Evolutionary conservation across 2,113 vertebrate species (phyloP).

Genomic region (Sus scrofa): DNA sequence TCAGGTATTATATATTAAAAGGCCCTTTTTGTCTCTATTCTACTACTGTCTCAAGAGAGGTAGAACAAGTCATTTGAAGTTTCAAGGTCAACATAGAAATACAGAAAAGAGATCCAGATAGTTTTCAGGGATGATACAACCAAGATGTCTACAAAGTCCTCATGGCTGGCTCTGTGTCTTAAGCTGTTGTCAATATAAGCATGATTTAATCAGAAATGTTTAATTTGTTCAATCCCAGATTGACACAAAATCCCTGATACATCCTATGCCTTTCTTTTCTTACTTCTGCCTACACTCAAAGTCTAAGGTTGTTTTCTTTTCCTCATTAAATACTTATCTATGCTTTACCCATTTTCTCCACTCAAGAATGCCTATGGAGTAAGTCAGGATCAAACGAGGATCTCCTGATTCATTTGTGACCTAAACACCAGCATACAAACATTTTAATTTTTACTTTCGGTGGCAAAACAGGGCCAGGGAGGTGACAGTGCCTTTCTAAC

Average conservation of each 20-base stretch:
- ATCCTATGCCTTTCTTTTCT: neutral
- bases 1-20: neutral
- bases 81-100: neutral
- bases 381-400: neutral
- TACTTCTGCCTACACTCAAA: neutral
- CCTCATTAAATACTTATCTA: neutral
- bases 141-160: neutral
- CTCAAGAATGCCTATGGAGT: neutral
- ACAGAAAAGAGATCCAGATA: neutral
- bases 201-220: neutral
- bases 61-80: neutral
- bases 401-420: neutral
- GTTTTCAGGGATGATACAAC: neutral
- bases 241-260: neutral
- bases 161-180: neutral
- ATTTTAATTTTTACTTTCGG: slow-evolving; percentile 11
- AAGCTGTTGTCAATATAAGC: neutral
- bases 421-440: neutral
- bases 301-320: neutral
- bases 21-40: neutral
- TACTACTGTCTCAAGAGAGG: slow-evolving; percentile 11
- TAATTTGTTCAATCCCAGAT: neutral
- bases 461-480: neutral
- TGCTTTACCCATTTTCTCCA: neutral
- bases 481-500: neutral